Base-by-base conservation (phyloP, 2,888 invertebrate genomes). In the Xanthorhoe spadicearia region DNA sequence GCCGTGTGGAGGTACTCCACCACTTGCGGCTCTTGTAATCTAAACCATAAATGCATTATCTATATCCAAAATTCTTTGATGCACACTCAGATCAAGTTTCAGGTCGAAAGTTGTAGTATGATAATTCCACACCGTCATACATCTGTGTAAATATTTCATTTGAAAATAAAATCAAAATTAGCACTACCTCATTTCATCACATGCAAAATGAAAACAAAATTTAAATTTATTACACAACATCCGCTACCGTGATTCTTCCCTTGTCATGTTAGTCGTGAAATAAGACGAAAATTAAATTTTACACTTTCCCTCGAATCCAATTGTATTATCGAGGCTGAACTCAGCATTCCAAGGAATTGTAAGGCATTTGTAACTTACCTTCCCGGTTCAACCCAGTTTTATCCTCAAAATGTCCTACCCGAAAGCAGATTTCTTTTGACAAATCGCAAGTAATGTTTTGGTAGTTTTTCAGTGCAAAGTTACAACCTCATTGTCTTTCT, bases 211-310 rank as follows among this genome's bases (percentile, higher is more conserved):
- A 55, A 70, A 68, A 68, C 57, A 59, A 51, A 66, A 61, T 49
- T 9, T 23, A 28, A 68, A 61, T 55, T 68, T 59, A 66, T 64
- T 57, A 55, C 64, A 71, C 66, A 66, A 62, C 35, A 59, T 58
- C 18, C 49, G 9, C 19, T 58, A 58, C 62, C 51, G 57, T 61
- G 71, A 83, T 80, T 77, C 72, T 74, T 78, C 73, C 72, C 75
- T 72, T 79, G 82, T 80, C 79, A 77, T 71, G 79, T 81, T 78
- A 81, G 72, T 66, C 70, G 64, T 62, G 73, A 75, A 72, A 66
- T 75, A 74, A 71, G 73, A 70, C 63, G 74, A 75, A 81, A 81
- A 83, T 81, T 77, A 70, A 78, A 80, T 82, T 81, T 77, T 72
- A 75, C 74, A 68, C 64, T 68, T 68, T 63, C 67, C 61, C 54